phyloP scores from a whole-genome alignment of 2,113 vertebrate genomes.

The Connochaetes taurinus region DNA sequence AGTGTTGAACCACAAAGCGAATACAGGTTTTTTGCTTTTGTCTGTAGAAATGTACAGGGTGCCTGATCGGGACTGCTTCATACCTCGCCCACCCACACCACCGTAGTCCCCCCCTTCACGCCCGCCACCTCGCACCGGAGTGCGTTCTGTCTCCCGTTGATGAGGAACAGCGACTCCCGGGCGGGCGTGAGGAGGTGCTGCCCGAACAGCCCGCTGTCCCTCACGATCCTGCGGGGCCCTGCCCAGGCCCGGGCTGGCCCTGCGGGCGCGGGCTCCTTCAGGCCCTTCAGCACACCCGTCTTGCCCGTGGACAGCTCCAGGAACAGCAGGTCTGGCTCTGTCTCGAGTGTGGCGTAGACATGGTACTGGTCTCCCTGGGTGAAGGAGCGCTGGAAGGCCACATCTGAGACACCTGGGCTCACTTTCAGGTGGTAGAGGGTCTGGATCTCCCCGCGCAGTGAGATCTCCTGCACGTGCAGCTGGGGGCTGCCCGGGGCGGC shows the following conservation, averaged over 20 bases:
- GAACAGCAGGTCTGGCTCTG: conserved; percentile 87
- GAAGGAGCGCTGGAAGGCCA: conserved; percentile 94
- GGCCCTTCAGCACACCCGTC: conserved; percentile 81
- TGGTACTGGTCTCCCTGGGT: conserved; percentile 86
- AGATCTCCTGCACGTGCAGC: conserved; percentile 88
- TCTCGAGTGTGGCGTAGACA: conserved; percentile 84
- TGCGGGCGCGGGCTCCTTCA: conserved; percentile 83
- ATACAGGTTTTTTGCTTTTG: conserved; percentile 73
- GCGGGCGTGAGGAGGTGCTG: conserved; percentile 92
- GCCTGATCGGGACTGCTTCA: conserved; percentile 82
- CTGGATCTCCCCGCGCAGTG: conserved; percentile 84
- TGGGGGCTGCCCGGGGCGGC: conserved; percentile 69
- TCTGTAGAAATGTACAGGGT: conserved; percentile 84
- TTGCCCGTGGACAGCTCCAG: conserved; percentile 88
- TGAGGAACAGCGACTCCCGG: conserved; percentile 89
- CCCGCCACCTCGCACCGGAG: conserved; percentile 94
- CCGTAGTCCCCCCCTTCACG: conserved; percentile 88
- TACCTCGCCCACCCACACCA: conserved; percentile 97
- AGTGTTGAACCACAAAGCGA: conserved; percentile 82
- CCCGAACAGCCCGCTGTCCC: conserved; percentile 93
- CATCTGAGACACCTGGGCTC: conserved; percentile 80
- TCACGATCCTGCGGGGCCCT: conserved; percentile 84
- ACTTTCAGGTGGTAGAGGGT: conserved; percentile 78
- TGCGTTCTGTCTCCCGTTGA: conserved; percentile 88
- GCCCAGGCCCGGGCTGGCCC: conserved; percentile 88